These are phyloP conservation scores for Pharmacophagus antenor DNA, from an alignment of 2,888 invertebrate species.

Conservation along the genomic window DNA sequence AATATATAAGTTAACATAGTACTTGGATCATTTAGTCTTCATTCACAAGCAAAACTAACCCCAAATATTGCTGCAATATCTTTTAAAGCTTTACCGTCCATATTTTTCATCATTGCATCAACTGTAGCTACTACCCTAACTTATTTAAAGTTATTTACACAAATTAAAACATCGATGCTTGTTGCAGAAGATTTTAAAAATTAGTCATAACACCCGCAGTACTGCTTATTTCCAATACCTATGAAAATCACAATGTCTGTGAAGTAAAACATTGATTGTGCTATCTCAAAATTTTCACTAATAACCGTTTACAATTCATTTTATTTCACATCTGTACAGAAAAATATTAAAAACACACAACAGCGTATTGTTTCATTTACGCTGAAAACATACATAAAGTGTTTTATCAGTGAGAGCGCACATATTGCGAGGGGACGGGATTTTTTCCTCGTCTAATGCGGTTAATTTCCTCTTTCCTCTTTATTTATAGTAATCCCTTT, in stretches of 20 bases:
- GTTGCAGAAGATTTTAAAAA: no score
- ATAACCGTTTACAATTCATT: slow-evolving; percentile 34
- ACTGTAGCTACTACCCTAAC: no score
- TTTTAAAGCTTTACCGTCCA: background rate
- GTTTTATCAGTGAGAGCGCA: slow-evolving; percentile 78
- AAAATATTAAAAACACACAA: slow-evolving; percentile 58
- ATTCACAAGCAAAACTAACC: background rate
- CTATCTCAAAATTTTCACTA: slow-evolving; percentile 16
- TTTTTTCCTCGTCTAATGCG: slow-evolving; percentile 77
- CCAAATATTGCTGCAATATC: no score
- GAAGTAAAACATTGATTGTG: background rate
- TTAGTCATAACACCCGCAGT: no score
- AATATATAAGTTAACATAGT: no score
- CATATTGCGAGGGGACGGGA: slow-evolving; percentile 76
- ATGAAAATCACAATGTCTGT: no score
- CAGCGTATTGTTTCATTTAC: slow-evolving; percentile 74
- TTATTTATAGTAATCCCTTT: slow-evolving; percentile 82
- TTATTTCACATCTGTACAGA: slow-evolving; percentile 31
- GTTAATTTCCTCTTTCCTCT: slow-evolving; percentile 81
- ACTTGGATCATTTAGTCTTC: background rate
- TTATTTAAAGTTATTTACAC: no score
- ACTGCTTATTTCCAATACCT: no score
- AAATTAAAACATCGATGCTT: no score
- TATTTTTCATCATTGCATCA: no score
- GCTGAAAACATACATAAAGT: slow-evolving; percentile 68